A percentile compares a stretch with the other conserved stretches of the same genome.
These are phyloP conservation scores for Leptatherina wallacei DNA, from an alignment of 2,797 vertebrate species.

Conservation along the genomic window DNA sequence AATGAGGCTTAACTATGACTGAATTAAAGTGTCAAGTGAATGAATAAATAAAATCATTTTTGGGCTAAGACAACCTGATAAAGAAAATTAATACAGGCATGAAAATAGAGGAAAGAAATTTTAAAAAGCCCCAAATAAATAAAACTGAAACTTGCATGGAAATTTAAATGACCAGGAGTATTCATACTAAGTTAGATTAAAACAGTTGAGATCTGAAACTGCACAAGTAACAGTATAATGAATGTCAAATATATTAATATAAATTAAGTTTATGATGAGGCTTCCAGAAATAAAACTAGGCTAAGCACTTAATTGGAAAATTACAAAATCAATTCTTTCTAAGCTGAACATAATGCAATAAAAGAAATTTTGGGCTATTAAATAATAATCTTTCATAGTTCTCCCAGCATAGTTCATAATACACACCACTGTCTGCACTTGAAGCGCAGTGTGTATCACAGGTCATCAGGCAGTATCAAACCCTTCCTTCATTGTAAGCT, in stretches of 20 bases:
- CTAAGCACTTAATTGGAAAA: not conserved
- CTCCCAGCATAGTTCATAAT: not conserved
- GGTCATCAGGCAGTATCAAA: not conserved
- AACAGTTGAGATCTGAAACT: not conserved
- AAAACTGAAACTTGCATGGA: too few species aligned
- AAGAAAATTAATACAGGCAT: too few species aligned
- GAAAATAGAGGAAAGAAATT: too few species aligned
- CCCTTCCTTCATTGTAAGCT: too few species aligned
- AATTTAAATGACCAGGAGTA: too few species aligned
- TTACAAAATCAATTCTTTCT: constrained; percentile 2
- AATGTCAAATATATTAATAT: not conserved
- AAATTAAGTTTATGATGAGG: not conserved
- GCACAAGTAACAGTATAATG: not conserved
- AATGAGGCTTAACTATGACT: too few species aligned
- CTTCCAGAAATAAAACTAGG: not conserved
- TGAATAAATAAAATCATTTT: too few species aligned
- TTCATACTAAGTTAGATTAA: too few species aligned
- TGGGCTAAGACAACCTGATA: too few species aligned
- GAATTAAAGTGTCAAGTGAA: too few species aligned
- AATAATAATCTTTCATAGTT: constrained; percentile 3
- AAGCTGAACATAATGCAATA: not conserved
- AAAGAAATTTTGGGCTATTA: not conserved
- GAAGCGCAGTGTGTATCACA: not conserved
- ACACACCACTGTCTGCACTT: not conserved
- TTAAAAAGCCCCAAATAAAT: too few species aligned